A percentile compares a stretch with the other conserved stretches of the same genome.
Evolutionary conservation across 2,888 invertebrate species (phyloP).

Genomic region (Trachelus troglodyta): DNA sequence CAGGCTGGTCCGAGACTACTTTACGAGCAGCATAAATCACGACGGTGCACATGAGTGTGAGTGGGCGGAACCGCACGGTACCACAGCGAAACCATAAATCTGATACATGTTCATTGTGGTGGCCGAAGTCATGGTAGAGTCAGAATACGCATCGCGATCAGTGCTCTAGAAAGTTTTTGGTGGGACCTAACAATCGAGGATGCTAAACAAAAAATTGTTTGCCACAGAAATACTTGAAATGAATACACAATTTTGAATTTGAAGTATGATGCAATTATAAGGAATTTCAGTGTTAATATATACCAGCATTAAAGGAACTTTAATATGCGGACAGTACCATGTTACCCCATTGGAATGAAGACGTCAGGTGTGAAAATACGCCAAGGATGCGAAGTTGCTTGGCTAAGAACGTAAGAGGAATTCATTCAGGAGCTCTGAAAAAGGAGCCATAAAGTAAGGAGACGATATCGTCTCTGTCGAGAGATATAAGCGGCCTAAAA

Average conservation of each 20-base stretch:
- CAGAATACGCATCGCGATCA: background rate
- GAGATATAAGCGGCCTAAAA: slow-evolving; percentile 2
- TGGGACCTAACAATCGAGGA: too few relatives aligned
- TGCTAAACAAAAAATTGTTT: too few relatives aligned
- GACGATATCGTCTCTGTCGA: background rate
- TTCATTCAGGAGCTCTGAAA: background rate
- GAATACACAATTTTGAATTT: too few relatives aligned
- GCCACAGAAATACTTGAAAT: too few relatives aligned
- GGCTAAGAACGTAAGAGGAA: background rate
- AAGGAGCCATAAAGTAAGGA: background rate
- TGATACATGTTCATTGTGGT: slow-evolving; percentile 48
- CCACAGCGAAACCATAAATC: slow-evolving; percentile 49
- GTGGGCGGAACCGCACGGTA: slow-evolving; percentile 46
- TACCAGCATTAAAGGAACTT: too few relatives aligned
- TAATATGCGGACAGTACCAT: too few relatives aligned
- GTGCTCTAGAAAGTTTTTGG: background rate
- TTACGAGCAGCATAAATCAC: slow-evolving; percentile 52
- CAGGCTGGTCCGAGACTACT: slow-evolving; percentile 33
- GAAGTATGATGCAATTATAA: too few relatives aligned
- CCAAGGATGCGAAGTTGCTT: too few relatives aligned
- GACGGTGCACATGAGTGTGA: slow-evolving; percentile 47
- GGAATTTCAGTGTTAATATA: too few relatives aligned
- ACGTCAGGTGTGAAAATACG: too few relatives aligned
- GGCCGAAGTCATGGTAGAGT: background rate
- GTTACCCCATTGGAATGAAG: too few relatives aligned